Base-by-base conservation (phyloP, 2,113 vertebrate genomes). In the Hylia prasina region DNA sequence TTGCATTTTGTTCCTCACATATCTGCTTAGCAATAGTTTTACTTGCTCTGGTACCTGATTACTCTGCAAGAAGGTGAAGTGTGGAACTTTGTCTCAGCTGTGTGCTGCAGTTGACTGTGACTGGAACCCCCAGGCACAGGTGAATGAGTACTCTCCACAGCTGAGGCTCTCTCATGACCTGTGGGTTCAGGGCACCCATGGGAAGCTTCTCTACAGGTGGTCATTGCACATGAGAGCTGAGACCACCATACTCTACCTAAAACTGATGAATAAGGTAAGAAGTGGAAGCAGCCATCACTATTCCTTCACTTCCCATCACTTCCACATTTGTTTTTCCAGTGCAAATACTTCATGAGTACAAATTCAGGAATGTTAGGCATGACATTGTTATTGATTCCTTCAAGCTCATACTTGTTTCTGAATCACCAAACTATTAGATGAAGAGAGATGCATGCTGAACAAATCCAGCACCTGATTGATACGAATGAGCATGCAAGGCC, bases 321-420 rank as follows among this genome's bases (percentile, higher is more conserved):
- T 61, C 30, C 50, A 75, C 31, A 1, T 22, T 90, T 84, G 51
- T 87, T 97, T 92, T 94, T 87, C 40, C 54, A 76, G 80, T 71
- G 70, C 54, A 77, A 93, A 89, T 79, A 71, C 82, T 92, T 87
- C 22, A 48, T 28, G 58, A 85, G 35, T 69, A 90, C 45, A 93
- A 87, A 58, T 30, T 87, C 40, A 78, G 88, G 56, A 89, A 83
- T 73, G 77, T 93, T 88, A 90, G 79, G 60, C 65, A 91, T 61
- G 73, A 82, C 44, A 48, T 14, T 37, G 20, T 76, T 96, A 58
- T 76, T 53, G 76, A 58, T 56, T 71, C 57, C 60, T 89, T 96
- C 71, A 73, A 95, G 97, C 82, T 93, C 69, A 51, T 79, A 61
- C 96, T 96, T 97, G 96, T 77, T 89, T 31, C 19, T 82, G 94